A percentile compares a stretch with the other conserved stretches of the same genome.
Evolutionary conservation across 1,140 invertebrate genomes (phyloP).

Genomic region (Atta cephalotes): DNA sequence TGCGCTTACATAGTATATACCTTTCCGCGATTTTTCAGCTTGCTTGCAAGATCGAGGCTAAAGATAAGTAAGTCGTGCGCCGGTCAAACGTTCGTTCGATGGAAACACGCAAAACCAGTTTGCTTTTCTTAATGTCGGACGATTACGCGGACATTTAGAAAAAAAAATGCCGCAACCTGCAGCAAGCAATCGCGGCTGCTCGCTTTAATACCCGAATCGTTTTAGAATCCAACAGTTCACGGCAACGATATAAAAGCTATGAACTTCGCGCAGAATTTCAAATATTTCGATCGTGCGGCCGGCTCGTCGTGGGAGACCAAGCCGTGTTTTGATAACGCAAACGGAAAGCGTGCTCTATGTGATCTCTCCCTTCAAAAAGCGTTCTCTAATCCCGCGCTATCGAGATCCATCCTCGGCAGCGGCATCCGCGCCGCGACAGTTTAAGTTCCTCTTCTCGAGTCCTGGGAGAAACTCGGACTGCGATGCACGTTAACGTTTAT

Average conservation of each 20-base stretch:
- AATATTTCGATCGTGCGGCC: constrained; percentile 16
- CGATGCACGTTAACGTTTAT: constrained; percentile 73
- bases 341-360: neutral
- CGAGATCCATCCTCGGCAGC: neutral
- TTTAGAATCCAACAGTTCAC: neutral
- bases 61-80: constrained; percentile 50
- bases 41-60: constrained; percentile 51
- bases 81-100: constrained; percentile 55
- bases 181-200: neutral
- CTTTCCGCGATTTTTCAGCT: constrained; percentile 48
- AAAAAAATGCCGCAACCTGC: constrained; percentile 35
- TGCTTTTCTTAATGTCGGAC: constrained; percentile 59
- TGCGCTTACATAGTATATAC: constrained; percentile 4
- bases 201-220: constrained; percentile 25
- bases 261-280: constrained; percentile 30
- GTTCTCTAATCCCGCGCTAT: constrained; percentile 28
- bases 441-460: constrained; percentile 55
- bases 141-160: constrained; percentile 49
- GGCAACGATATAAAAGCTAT: neutral
- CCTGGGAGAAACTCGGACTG: constrained; percentile 31
- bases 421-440: constrained; percentile 12
- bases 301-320: constrained; percentile 28
- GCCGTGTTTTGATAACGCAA: constrained; percentile 40
- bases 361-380: constrained; percentile 10
- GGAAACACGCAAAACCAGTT: constrained; percentile 60